Evolutionary conservation across 2,113 vertebrate genomes (phyloP).

Genomic region (Psammodynastes pulverulentus): DNA sequence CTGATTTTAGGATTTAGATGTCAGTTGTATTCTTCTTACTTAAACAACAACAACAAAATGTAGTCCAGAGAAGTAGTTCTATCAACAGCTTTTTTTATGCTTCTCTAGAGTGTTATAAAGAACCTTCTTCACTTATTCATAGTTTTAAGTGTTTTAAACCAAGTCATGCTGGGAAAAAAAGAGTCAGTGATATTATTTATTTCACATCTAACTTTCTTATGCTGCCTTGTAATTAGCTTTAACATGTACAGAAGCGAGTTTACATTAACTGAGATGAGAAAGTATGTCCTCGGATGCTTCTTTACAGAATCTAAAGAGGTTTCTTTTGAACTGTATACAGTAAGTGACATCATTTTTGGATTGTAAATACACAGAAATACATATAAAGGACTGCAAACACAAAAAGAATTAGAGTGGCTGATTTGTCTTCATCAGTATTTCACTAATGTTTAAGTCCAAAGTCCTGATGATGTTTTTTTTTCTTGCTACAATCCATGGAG

Average conservation of each 20-base stretch:
- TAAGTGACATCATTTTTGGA: constrained; percentile 37
- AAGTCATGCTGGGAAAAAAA: constrained; percentile 53
- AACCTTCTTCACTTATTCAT: constrained; percentile 48
- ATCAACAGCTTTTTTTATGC: constrained; percentile 39
- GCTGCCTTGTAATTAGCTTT: constrained; percentile 66
- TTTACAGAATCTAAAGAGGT: constrained; percentile 48
- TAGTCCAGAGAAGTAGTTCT: constrained; percentile 7
- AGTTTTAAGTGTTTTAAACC: constrained; percentile 55
- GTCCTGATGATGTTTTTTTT: constrained; percentile 27
- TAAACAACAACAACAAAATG: background rate
- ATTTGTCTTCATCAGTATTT: constrained; percentile 50
- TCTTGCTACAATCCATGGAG: background rate
- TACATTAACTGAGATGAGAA: constrained; percentile 55
- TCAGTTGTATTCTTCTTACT: background rate
- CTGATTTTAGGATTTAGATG: constrained; percentile 2
- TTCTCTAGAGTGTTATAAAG: background rate
- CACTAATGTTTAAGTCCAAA: constrained; percentile 9
- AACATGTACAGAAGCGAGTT: constrained; percentile 56
- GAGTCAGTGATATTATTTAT: constrained; percentile 64
- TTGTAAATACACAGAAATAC: constrained; percentile 40
- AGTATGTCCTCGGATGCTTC: constrained; percentile 38
- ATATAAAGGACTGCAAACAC: constrained; percentile 34
- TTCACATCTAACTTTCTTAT: constrained; percentile 46
- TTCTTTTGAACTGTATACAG: constrained; percentile 25
- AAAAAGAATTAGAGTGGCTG: constrained; percentile 50